Conservation (phyloP, 2,113 vertebrate species). For the Cyprinus carpio region DNA sequence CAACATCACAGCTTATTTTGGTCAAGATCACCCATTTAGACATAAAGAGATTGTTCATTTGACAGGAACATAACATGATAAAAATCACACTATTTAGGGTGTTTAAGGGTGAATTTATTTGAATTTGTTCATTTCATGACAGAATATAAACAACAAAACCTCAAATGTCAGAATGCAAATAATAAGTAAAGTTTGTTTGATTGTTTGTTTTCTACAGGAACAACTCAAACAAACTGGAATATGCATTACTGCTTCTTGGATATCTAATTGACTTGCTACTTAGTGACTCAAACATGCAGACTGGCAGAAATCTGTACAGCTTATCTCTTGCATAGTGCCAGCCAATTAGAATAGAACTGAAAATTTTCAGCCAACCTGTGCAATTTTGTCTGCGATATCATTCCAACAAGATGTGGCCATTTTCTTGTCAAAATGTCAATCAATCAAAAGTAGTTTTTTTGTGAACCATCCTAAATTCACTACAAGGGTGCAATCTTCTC, state of each 20-base stretch:
- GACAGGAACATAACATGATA: not conserved
- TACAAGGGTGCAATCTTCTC: not conserved
- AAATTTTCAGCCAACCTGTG: not conserved
- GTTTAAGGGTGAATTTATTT: not conserved
- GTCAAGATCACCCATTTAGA: not conserved
- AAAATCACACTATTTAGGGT: not conserved
- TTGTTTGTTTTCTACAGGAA: not conserved
- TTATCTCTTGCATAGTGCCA: not conserved
- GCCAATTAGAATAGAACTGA: not conserved
- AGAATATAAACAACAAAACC: not conserved
- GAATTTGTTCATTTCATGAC: not conserved
- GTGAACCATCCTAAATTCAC: not conserved
- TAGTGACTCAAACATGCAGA: not conserved
- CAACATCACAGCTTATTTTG: not conserved
- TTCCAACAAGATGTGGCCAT: not conserved
- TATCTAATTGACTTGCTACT: not conserved
- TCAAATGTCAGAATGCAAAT: not conserved
- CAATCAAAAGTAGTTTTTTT: not conserved
- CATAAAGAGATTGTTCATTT: not conserved
- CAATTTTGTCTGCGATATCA: slow-evolving; percentile 1
- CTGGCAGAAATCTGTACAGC: not conserved
- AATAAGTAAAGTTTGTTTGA: not conserved
- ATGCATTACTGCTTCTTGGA: not conserved
- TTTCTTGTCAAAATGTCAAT: slow-evolving; percentile 20
- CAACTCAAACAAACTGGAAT: not conserved